Evolutionary conservation across 1,140 invertebrate genomes (phyloP).

Genomic region (Bombus cullumanus): DNA sequence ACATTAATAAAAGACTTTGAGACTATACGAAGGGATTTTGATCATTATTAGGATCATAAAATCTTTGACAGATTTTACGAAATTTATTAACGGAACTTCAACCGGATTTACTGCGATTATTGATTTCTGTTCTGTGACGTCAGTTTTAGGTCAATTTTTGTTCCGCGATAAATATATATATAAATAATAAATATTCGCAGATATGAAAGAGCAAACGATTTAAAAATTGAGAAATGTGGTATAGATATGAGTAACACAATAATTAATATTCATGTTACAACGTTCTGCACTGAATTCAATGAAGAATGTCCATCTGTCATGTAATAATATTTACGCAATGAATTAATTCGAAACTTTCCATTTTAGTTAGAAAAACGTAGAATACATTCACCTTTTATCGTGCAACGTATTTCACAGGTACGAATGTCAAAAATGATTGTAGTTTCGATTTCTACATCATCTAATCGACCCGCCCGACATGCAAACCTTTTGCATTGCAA

Average conservation of each 20-base stretch:
- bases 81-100: conserved; percentile 43
- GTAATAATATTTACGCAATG: neutral
- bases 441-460: conserved; percentile 45
- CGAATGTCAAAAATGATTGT: conserved; percentile 11
- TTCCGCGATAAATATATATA: neutral
- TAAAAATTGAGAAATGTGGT: too few species aligned
- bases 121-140: conserved; percentile 48
- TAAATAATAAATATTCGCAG: neutral
- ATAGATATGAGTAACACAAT: neutral
- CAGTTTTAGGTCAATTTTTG: conserved; percentile 24
- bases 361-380: neutral
- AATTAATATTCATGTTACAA: conserved; percentile 23
- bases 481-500: conserved; percentile 32
- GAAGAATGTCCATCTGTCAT: conserved; percentile 30
- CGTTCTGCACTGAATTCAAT: neutral
- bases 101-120: conserved; percentile 33
- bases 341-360: neutral
- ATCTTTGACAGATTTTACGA: neutral
- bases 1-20: neutral
- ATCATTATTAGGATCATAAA: neutral
- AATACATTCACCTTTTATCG: conserved; percentile 28
- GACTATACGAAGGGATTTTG: neutral
- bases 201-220: neutral
- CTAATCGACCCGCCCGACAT: conserved; percentile 38
- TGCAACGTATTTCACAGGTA: conserved; percentile 10